These are phyloP conservation scores for Microtus ochrogaster DNA, from an alignment of 2,113 vertebrate genomes.

Conservation along the genomic window DNA sequence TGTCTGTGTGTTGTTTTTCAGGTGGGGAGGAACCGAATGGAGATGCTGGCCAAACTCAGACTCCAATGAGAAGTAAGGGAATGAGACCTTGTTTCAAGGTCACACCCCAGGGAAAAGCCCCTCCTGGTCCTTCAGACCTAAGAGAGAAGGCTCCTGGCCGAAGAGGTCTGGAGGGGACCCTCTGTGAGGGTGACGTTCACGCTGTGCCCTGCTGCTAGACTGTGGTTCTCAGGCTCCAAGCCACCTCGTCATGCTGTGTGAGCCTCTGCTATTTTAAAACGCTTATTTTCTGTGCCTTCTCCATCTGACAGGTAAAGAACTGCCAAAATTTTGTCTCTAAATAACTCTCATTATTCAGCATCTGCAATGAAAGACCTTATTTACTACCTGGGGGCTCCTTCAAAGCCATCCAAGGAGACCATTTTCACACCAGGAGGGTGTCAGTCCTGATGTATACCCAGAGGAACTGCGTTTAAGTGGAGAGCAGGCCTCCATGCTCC, in stretches of 20 bases:
- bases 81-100: neutral
- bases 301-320: constrained; percentile 62
- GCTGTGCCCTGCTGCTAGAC: neutral
- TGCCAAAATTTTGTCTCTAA: constrained; percentile 58
- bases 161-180: no score
- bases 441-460: neutral
- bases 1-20: no score
- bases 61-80: neutral
- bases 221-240: neutral
- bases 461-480: neutral
- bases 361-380: constrained; percentile 61
- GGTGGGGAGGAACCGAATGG: accelerated
- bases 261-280: constrained; percentile 74
- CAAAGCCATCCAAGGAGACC: neutral
- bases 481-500: neutral
- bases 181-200: accelerated
- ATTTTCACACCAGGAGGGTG: neutral
- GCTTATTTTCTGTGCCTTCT: constrained; percentile 73
- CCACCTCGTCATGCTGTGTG: constrained; percentile 65
- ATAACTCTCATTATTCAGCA: constrained; percentile 64
- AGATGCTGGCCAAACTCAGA: neutral
- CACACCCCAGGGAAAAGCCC: neutral
- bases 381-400: constrained; percentile 36
- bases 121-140: neutral
- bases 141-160: neutral